phyloP scores from a whole-genome alignment of 1,140 invertebrate species.

The Hyles euphorbiae region DNA sequence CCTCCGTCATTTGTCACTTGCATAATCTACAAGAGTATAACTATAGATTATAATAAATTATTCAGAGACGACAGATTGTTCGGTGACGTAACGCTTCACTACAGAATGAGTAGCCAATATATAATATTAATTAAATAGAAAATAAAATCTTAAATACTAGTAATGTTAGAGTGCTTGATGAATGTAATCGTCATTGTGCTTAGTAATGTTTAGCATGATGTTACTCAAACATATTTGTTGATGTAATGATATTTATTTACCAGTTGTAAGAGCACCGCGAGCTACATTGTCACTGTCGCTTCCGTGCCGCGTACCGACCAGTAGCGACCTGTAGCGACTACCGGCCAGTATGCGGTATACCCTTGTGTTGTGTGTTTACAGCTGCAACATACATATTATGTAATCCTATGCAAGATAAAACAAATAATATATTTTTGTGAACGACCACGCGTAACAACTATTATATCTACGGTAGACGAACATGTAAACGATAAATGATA shows the following conservation, averaged over 20 bases:
- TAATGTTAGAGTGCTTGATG: conserved; percentile 68
- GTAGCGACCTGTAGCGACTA: too few species aligned
- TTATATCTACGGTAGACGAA: conserved; percentile 29
- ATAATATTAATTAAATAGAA: conserved; percentile 52
- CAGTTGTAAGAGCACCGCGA: conserved; percentile 12
- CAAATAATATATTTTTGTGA: conserved; percentile 53
- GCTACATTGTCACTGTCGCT: conserved; percentile 6
- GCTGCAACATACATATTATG: conserved; percentile 22
- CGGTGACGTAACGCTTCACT: conserved; percentile 62
- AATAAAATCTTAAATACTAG: conserved; percentile 51
- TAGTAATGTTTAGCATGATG: conserved; percentile 69
- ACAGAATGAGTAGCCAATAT: conserved; percentile 65
- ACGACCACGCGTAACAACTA: conserved; percentile 29
- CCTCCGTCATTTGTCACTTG: neutral
- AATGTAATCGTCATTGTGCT: conserved; percentile 72
- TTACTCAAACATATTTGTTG: conserved; percentile 59
- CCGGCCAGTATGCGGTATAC: conserved; percentile 18
- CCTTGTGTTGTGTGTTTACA: conserved; percentile 18
- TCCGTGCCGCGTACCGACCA: too few species aligned
- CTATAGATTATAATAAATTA: conserved; percentile 30
- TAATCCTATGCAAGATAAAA: conserved; percentile 46
- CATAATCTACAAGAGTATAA: neutral
- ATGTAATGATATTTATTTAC: conserved; percentile 48
- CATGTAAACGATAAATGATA: conserved; percentile 16
- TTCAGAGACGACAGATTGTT: conserved; percentile 21